Evolutionary conservation across 1,140 invertebrate genomes (phyloP), one percentile per base, ranked within the genome.

Genomic region (Achatina immaculata): DNA sequence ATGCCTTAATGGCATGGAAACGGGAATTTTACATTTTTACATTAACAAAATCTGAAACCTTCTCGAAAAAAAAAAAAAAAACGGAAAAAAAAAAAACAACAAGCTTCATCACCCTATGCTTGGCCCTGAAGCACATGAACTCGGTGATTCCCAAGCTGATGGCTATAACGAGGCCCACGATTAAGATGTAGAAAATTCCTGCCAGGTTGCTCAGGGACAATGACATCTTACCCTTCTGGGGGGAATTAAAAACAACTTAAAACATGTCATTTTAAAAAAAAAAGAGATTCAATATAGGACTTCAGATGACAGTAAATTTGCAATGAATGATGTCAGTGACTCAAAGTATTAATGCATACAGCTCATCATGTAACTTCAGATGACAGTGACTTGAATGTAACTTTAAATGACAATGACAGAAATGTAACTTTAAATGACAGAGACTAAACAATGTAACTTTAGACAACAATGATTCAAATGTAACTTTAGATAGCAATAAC

Each of bases 161-260:
- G 4, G 97, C 96, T n/a, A 98, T 90, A 2, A 97, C 94, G 38
- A 99, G 94, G 73, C 93, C 98, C 45, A 95, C 96, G 86, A 99
- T 97, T 34, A 99, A 93, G 88, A 99, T 98, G 93, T 99, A 99
- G 92, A 99, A 99, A 88, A 99, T 97, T 21, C 98, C 98, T 21
- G 98, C 97, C 4, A 99, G 96, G 93, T 99, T 99, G 89, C 96
- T 98, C 45, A 99, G 92, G 38, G 97, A 97, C 84, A 99, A 93
- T 85, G 97, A 96, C 87, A 95, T 96, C 85, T 96, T 94, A 31
- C 94, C 94, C 24, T 83, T 80, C 48, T 78, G 43, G 14, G 19
- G 40, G n/a, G n/a, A 2, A 62, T 31, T 28, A 34, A 19, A 62
- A 62, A 62, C n/a, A 62, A 2, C n/a, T n/a, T n/a, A n/a, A n/a